Evolutionary conservation across 1,140 invertebrate genomes (phyloP).

Genomic region (Drosophila pallidifrons): DNA sequence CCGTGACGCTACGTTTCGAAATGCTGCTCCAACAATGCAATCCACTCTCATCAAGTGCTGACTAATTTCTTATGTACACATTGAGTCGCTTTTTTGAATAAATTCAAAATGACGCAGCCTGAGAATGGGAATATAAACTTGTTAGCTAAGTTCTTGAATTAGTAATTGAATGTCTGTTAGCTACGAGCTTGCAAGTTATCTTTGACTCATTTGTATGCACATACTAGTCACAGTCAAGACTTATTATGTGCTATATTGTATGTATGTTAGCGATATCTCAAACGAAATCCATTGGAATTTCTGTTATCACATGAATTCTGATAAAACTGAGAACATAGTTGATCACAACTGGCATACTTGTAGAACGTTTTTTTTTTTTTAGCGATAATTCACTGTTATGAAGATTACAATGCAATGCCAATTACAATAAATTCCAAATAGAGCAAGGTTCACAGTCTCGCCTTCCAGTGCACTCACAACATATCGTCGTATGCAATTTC

Average conservation of each 20-base stretch:
- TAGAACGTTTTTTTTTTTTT: neutral
- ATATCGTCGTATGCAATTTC: conserved; percentile 34
- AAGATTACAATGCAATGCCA: neutral
- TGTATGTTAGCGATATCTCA: conserved; percentile 22
- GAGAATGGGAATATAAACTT: conserved; percentile 24
- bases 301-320: conserved; percentile 5
- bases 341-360: neutral
- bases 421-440: conserved; percentile 8
- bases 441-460: conserved; percentile 21
- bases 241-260: neutral
- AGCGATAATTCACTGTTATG: neutral
- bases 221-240: conserved; percentile 11
- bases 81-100: conserved; percentile 14
- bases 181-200: neutral
- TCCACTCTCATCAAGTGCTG: conserved; percentile 10
- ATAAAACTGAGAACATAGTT: neutral
- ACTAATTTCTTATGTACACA: conserved; percentile 42
- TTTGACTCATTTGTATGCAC: conserved; percentile 9
- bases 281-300: conserved; percentile 3
- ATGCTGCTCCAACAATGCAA: conserved; percentile 34
- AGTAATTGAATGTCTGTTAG: conserved; percentile 10
- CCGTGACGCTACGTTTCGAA: conserved; percentile 65
- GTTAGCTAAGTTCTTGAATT: conserved; percentile 16
- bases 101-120: conserved; percentile 21
- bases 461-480: neutral